Conservation (phyloP, 92 coral and sea anemone species). For the Siderastrea siderea region DNA sequence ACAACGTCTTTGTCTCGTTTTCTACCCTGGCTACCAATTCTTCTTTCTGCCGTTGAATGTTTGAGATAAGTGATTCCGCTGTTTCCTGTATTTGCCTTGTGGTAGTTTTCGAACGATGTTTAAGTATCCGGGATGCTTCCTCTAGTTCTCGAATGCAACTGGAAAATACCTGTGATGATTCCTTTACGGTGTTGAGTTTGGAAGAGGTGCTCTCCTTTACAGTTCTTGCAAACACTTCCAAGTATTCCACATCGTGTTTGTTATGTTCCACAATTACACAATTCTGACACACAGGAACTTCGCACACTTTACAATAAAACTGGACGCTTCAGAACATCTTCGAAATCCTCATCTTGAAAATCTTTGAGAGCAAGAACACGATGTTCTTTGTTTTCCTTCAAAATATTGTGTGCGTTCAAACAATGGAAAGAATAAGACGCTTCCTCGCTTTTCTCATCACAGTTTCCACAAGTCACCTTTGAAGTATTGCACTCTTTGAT, state of each 20-base stretch:
- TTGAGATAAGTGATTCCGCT: neutral
- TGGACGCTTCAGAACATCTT: conserved; percentile 38
- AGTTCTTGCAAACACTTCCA: conserved; percentile 35
- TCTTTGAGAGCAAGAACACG: conserved; percentile 41
- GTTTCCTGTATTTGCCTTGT: neutral
- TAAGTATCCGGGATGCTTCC: neutral
- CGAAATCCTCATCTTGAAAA: conserved; percentile 25
- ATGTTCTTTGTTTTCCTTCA: conserved; percentile 22
- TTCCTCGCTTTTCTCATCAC: conserved; percentile 33
- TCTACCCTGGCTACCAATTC: neutral
- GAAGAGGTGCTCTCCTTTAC: neutral
- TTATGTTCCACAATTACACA: conserved; percentile 38
- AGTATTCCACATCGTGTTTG: conserved; percentile 39
- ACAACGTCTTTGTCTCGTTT: neutral
- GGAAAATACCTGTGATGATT: neutral
- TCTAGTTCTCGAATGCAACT: neutral
- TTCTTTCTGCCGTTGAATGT: neutral
- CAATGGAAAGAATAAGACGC: conserved; percentile 54
- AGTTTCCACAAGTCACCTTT: conserved; percentile 48
- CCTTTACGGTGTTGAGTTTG: neutral
- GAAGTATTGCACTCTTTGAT: conserved; percentile 40
- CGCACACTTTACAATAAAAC: conserved; percentile 48
- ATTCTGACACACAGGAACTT: conserved; percentile 46
- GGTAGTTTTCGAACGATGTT: neutral
- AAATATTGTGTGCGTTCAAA: conserved; percentile 35